A percentile compares a stretch with the other conserved stretches of the same genome.
These are phyloP conservation scores for Phocides pigmalion DNA, from an alignment of 1,140 invertebrate genomes.

Conservation along the genomic window DNA sequence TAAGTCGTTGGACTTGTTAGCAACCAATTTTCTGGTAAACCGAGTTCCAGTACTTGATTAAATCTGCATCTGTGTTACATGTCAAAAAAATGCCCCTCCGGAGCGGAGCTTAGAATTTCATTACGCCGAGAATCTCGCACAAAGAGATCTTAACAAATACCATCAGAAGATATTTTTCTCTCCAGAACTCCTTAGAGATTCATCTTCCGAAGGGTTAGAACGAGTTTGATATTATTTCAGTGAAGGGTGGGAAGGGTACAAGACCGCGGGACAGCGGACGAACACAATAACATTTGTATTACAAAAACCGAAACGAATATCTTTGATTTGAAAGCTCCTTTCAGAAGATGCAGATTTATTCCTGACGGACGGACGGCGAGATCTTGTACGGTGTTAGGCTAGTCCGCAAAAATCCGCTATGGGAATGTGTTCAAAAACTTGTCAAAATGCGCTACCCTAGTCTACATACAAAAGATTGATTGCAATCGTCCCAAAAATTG, in stretches of 20 bases:
- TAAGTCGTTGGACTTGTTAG: not conserved
- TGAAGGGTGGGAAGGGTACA: constrained; percentile 8
- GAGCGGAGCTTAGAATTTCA: constrained; percentile 24
- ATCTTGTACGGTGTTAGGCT: not conserved
- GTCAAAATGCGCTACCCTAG: constrained; percentile 22
- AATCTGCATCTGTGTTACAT: constrained; percentile 3
- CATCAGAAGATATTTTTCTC: constrained; percentile 32
- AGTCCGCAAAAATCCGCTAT: constrained; percentile 3
- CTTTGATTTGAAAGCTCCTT: constrained; percentile 30
- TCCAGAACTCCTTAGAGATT: constrained; percentile 25
- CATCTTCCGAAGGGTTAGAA: constrained; percentile 31
- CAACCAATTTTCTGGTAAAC: not conserved
- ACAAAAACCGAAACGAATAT: constrained; percentile 32
- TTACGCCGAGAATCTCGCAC: constrained; percentile 6
- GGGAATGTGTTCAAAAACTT: constrained; percentile 25
- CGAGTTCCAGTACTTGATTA: constrained; percentile 3
- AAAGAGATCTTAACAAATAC: constrained; percentile 23
- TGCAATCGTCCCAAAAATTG: constrained; percentile 27
- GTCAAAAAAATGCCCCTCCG: constrained; percentile 9
- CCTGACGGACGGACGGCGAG: constrained; percentile 14
- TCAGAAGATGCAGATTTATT: constrained; percentile 33
- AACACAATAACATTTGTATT: constrained; percentile 23
- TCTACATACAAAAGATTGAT: constrained; percentile 31
- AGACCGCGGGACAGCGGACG: constrained; percentile 10
- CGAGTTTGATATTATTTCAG: constrained; percentile 30